These are phyloP conservation scores for Diplodus sargus DNA, from an alignment of 2,797 vertebrate species.

Conservation along the genomic window DNA sequence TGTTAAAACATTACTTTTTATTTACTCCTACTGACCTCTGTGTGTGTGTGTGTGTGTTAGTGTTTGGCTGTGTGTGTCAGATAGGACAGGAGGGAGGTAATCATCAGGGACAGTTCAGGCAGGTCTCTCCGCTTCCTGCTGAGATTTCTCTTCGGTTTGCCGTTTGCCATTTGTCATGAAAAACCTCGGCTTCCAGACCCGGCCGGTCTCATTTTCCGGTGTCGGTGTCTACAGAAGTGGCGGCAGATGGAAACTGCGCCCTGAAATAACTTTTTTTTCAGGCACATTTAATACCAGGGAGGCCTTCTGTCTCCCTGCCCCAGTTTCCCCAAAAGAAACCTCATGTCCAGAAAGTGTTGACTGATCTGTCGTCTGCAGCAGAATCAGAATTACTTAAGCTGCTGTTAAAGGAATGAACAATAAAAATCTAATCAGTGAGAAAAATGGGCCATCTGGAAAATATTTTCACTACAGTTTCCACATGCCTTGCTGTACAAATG, in stretches of 20 bases:
- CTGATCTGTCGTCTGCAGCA: neutral
- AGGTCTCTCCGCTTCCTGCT: conserved; percentile 11
- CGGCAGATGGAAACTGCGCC: conserved; percentile 57
- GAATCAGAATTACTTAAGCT: neutral
- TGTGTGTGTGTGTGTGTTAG: conserved; percentile 2
- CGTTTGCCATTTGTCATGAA: conserved; percentile 52
- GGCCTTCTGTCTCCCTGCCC: conserved; percentile 23
- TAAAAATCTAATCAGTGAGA: no score
- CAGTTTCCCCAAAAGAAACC: conserved; percentile 18
- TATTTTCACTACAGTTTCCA: neutral
- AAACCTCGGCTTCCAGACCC: neutral
- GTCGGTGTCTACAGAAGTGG: conserved; percentile 16
- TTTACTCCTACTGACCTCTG: neutral
- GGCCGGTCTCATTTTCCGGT: conserved; percentile 41
- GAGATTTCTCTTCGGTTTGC: conserved; percentile 37
- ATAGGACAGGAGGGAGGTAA: conserved; percentile 18
- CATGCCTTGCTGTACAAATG: neutral
- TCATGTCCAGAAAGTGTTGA: neutral
- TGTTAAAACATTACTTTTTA: no score
- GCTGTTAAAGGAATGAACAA: neutral
- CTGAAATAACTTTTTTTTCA: conserved; percentile 44
- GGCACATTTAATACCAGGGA: conserved; percentile 39
- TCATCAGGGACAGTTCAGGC: conserved; percentile 39
- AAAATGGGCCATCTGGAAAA: neutral
- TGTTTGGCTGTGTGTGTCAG: conserved; percentile 7